Conservation (phyloP, 2,113 vertebrate genomes). For the Microtus oregoni region DNA sequence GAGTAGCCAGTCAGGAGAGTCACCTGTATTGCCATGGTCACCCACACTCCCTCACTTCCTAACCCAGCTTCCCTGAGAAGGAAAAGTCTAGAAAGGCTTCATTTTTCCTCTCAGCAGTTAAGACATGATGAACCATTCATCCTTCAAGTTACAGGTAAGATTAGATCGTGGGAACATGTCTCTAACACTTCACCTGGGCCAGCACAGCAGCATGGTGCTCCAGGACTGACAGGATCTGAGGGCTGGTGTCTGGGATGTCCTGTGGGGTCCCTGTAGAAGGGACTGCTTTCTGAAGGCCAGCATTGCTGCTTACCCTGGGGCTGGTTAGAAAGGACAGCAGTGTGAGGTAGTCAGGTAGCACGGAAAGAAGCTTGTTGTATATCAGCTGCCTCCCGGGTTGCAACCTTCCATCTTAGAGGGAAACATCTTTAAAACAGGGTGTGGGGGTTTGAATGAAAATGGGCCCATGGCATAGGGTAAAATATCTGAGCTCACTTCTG, state of each 20-base stretch:
- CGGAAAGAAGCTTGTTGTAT: not conserved
- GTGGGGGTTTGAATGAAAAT: not conserved
- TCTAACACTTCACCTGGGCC: not conserved
- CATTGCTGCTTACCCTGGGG: fast-evolving
- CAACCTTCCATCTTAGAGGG: not conserved
- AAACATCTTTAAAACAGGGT: not conserved
- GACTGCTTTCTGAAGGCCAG: not conserved
- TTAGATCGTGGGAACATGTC: fast-evolving
- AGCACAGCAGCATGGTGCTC: not conserved
- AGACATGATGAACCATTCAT: not conserved
- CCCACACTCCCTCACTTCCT: not conserved
- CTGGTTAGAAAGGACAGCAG: not conserved
- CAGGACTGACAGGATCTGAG: not conserved
- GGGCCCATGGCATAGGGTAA: not conserved
- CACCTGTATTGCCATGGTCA: not conserved
- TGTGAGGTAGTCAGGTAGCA: too few species aligned
- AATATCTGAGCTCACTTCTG: not conserved
- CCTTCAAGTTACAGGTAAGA: not conserved
- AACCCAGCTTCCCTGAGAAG: not conserved
- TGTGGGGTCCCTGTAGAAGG: not conserved
- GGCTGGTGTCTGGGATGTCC: not conserved
- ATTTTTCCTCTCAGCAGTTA: not conserved
- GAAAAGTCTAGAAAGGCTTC: not conserved
- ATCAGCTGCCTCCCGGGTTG: not conserved
- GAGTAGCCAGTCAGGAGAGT: not conserved